These are phyloP conservation scores for Euthynnus affinis DNA, from an alignment of 2,797 vertebrate species.

Conservation along the genomic window DNA sequence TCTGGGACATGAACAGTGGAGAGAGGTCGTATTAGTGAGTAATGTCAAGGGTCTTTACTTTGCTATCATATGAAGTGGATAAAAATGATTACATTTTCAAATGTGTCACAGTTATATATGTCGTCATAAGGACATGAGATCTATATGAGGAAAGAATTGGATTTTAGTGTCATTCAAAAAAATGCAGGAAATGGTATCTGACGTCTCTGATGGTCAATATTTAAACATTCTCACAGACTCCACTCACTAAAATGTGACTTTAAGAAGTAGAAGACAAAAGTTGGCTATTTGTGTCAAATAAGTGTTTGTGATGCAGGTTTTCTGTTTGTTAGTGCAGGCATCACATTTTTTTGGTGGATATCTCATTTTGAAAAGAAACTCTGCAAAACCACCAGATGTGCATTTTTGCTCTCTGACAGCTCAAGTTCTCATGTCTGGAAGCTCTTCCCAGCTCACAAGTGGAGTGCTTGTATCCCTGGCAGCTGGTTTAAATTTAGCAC, in stretches of 20 bases:
- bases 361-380: neutral
- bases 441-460: conserved; percentile 8
- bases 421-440: conserved; percentile 7
- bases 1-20: neutral
- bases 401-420: conserved; percentile 28
- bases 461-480: neutral
- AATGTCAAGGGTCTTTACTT: neutral
- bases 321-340: neutral
- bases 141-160: neutral
- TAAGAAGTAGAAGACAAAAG: neutral
- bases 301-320: neutral
- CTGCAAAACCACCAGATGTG: conserved; percentile 24
- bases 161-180: neutral
- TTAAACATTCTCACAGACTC: neutral
- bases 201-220: neutral
- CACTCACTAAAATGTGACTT: neutral
- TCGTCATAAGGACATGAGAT: neutral
- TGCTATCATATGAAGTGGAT: neutral
- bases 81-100: neutral
- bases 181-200: neutral
- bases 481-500: conserved; percentile 33
- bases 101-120: neutral
- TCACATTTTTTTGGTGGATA: neutral
- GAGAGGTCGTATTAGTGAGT: neutral
- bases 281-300: neutral